A percentile compares a stretch with the other conserved stretches of the same genome.
Conservation (phyloP, 2,113 vertebrate species). For the Ceyx melanurus region DNA sequence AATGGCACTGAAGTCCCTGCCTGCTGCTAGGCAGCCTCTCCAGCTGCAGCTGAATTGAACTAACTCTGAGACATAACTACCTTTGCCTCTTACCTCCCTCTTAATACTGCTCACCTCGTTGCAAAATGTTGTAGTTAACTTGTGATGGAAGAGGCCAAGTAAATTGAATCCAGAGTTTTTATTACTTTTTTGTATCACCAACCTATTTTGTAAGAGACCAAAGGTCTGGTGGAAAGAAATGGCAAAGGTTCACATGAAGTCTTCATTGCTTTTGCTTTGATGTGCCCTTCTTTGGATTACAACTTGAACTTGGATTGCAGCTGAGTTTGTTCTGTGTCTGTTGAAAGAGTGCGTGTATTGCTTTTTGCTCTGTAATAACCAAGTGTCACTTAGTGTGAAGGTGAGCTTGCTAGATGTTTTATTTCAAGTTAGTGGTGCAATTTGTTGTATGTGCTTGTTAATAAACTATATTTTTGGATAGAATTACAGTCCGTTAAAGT, state of each 20-base stretch:
- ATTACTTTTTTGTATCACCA: conserved; percentile 53
- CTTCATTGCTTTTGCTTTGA: conserved; percentile 36
- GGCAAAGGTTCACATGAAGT: conserved; percentile 10
- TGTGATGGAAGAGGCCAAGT: conserved; percentile 31
- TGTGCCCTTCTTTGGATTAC: not conserved
- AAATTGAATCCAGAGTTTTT: conserved; percentile 54
- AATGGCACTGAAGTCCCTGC: not conserved
- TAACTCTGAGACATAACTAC: not conserved
- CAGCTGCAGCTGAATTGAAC: not conserved
- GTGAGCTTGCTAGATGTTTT: conserved; percentile 40
- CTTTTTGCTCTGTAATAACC: conserved; percentile 41
- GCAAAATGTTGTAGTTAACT: conserved; percentile 20
- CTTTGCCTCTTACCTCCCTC: not conserved
- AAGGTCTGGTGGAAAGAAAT: conserved; percentile 36
- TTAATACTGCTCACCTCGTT: not conserved
- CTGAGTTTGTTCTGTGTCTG: not conserved
- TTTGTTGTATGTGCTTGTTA: conserved; percentile 44
- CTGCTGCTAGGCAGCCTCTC: not conserved
- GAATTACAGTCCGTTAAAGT: not conserved
- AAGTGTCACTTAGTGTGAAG: conserved; percentile 34
- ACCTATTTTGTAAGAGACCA: conserved; percentile 42
- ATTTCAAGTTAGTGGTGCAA: conserved; percentile 27
- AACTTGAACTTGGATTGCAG: conserved; percentile 15
- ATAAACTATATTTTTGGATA: conserved; percentile 55
- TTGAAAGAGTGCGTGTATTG: conserved; percentile 15